Conservation (phyloP, 92 coral and sea anemone genomes). For the Palythoa caribaeorum region DNA sequence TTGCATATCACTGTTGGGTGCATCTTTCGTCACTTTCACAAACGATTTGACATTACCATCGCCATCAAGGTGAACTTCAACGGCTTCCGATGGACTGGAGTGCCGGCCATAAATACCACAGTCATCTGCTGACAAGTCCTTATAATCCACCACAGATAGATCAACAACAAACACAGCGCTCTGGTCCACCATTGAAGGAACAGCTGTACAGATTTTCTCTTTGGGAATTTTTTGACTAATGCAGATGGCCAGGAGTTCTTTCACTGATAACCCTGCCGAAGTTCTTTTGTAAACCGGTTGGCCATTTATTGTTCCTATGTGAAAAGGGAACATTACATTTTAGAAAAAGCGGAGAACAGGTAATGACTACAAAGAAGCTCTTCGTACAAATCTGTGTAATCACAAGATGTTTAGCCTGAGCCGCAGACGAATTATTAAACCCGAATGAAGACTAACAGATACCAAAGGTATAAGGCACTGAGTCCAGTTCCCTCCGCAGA, state of each 20-base stretch:
- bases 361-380: conserved; percentile 3
- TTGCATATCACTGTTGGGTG: background rate
- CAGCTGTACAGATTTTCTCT: conserved; percentile 44
- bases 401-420: conserved; percentile 4
- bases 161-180: conserved; percentile 70
- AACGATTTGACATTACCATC: conserved; percentile 10
- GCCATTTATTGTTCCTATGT: conserved; percentile 13
- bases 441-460: conserved; percentile 4
- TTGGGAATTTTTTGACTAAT: conserved; percentile 41
- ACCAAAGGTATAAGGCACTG: conserved; percentile 17
- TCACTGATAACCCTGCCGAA: conserved; percentile 42
- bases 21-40: conserved; percentile 31
- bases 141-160: conserved; percentile 36
- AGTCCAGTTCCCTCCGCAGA: conserved; percentile 30
- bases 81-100: conserved; percentile 47
- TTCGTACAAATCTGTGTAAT: conserved; percentile 2
- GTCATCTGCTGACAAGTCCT: conserved; percentile 68
- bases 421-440: conserved; percentile 4
- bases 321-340: conserved; percentile 2
- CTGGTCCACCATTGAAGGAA: conserved; percentile 43
- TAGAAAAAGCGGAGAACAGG: conserved; percentile 4
- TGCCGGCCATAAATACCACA: conserved; percentile 67
- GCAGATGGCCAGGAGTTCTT: conserved; percentile 62
- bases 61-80: conserved; percentile 34
- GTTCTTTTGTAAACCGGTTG: conserved; percentile 51